These are phyloP conservation scores for Arrhopalites spinosus DNA, from an alignment of 2,888 invertebrate species.

Conservation along the genomic window DNA sequence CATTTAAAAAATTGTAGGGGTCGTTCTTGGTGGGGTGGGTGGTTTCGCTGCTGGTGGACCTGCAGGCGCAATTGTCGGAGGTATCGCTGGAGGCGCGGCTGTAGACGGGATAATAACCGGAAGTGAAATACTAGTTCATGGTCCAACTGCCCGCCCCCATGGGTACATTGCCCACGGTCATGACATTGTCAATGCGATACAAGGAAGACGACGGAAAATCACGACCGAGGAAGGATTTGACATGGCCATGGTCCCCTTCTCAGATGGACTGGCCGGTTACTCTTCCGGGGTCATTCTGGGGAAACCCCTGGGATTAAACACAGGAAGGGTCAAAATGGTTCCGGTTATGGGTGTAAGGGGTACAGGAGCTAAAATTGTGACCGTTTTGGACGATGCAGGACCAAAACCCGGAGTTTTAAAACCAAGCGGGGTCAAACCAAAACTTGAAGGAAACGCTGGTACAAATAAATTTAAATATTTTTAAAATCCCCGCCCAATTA, in stretches of 20 bases:
- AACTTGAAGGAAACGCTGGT: no score
- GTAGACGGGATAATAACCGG: conserved; percentile 51
- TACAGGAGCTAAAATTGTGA: not conserved
- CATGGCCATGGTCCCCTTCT: conserved; percentile 48
- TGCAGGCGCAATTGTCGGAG: conserved; percentile 50
- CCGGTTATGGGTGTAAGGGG: conserved; percentile 9
- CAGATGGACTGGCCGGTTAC: conserved; percentile 48
- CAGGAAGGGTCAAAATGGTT: conserved; percentile 17
- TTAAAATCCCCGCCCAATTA: no score
- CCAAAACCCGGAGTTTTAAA: no score
- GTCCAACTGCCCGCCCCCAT: conserved; percentile 42
- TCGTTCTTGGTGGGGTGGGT: conserved; percentile 11
- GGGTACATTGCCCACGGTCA: conserved; percentile 47
- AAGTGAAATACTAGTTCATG: conserved; percentile 46
- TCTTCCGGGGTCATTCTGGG: conserved; percentile 43
- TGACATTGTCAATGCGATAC: conserved; percentile 42
- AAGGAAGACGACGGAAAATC: conserved; percentile 40
- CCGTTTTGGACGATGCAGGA: conserved; percentile 26
- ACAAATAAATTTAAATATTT: no score
- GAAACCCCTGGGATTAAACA: conserved; percentile 41
- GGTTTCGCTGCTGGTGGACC: conserved; percentile 8
- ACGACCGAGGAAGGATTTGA: conserved; percentile 49
- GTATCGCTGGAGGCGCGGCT: conserved; percentile 51
- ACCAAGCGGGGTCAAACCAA: no score
- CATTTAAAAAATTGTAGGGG: conserved; percentile 8